phyloP scores from a whole-genome alignment of 1,140 invertebrate species.

The Macrocentrus cingulum region DNA sequence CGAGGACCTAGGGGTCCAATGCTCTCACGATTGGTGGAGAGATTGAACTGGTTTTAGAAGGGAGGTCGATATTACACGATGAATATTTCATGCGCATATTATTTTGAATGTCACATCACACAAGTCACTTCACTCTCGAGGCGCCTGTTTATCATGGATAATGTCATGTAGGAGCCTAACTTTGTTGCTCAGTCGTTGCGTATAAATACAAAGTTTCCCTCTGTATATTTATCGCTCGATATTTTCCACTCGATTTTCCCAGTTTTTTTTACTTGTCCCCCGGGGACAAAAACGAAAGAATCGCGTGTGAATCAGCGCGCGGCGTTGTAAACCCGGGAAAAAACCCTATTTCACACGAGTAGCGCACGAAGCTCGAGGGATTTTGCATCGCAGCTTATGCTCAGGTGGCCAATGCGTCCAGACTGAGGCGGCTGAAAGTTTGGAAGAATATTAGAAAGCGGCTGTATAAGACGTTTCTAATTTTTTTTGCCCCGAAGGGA shows the following conservation, averaged over 20 bases:
- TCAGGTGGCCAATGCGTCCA: too few relatives aligned
- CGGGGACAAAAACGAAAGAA: not conserved
- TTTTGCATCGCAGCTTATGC: too few relatives aligned
- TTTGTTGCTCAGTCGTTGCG: not conserved
- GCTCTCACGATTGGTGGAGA: constrained; percentile 6
- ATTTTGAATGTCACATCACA: constrained; percentile 4
- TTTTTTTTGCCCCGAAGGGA: too few relatives aligned
- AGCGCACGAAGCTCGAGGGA: too few relatives aligned
- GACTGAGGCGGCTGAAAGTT: too few relatives aligned
- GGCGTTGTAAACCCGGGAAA: too few relatives aligned
- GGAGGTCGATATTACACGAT: not conserved
- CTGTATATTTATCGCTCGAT: not conserved
- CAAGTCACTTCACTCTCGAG: constrained; percentile 5
- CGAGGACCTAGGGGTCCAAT: not conserved
- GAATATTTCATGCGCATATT: constrained; percentile 16
- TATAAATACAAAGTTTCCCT: not conserved
- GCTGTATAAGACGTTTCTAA: too few relatives aligned
- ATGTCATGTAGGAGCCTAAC: not conserved
- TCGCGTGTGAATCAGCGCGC: not conserved
- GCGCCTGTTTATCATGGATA: not conserved
- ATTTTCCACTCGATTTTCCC: constrained; percentile 6
- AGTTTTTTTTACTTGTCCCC: too few relatives aligned
- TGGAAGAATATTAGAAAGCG: constrained; percentile 5
- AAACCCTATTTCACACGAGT: too few relatives aligned
- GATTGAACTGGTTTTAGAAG: constrained; percentile 1